Conservation (phyloP, 2,797 vertebrate species). For the Petrocephalus sullivani region DNA sequence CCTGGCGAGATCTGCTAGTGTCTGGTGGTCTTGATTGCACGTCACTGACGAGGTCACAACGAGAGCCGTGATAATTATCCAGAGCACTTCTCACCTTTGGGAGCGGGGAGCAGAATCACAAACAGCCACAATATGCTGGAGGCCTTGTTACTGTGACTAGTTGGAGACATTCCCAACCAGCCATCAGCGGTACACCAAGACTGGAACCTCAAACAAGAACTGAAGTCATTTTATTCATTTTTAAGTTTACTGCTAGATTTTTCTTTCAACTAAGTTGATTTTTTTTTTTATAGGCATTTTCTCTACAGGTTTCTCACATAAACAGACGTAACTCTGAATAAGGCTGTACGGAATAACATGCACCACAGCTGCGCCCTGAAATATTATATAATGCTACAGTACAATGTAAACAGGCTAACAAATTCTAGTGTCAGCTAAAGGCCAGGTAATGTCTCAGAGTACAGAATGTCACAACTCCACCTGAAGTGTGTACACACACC, state of each 20-base stretch:
- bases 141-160: neutral
- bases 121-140: neutral
- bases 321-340: neutral
- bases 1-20: neutral
- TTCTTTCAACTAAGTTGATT: neutral
- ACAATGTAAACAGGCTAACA: neutral
- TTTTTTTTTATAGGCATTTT: neutral
- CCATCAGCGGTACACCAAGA: neutral
- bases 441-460: neutral
- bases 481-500: neutral
- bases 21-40: neutral
- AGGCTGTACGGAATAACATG: neutral
- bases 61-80: neutral
- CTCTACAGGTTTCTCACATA: neutral
- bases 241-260: neutral
- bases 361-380: neutral
- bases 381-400: neutral
- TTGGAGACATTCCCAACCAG: neutral
- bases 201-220: neutral
- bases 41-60: neutral
- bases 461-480: neutral
- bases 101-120: too few relatives aligned
- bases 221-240: neutral
- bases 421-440: neutral
- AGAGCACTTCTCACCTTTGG: too few relatives aligned